These are phyloP conservation scores for Drosophila stalkeri DNA, from an alignment of 2,888 invertebrate genomes.

Conservation along the genomic window DNA sequence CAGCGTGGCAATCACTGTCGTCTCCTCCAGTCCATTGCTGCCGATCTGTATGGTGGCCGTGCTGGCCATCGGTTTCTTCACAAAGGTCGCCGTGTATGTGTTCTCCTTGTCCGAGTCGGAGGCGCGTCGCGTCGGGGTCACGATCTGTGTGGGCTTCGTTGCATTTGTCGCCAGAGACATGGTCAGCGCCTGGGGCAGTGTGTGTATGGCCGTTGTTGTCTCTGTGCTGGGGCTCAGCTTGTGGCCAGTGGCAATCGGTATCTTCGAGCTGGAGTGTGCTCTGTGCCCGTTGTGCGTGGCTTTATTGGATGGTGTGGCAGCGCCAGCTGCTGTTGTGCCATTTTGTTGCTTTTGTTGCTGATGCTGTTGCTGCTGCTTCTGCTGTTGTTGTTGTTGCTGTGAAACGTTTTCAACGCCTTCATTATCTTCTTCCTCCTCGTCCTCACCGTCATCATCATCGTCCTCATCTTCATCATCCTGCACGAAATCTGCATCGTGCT, in stretches of 20 bases:
- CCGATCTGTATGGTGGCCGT: slow-evolving; percentile 76
- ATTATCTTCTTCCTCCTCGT: slow-evolving; percentile 65
- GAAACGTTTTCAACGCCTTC: slow-evolving; percentile 37
- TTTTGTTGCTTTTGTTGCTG: slow-evolving; percentile 26
- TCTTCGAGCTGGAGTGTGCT: slow-evolving; percentile 54
- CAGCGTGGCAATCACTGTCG: slow-evolving; percentile 71
- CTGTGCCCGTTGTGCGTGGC: slow-evolving; percentile 54
- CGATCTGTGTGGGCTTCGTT: slow-evolving; percentile 65
- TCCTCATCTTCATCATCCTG: slow-evolving; percentile 69
- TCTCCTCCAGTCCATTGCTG: slow-evolving; percentile 65
- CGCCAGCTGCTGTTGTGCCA: slow-evolving; percentile 15
- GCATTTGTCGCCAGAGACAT: slow-evolving; percentile 48
- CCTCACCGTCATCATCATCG: slow-evolving; percentile 68
- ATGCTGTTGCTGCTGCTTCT: slow-evolving; percentile 20
- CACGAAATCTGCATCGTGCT: slow-evolving; percentile 67
- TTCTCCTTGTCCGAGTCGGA: slow-evolving; percentile 84
- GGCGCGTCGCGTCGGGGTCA: slow-evolving; percentile 76
- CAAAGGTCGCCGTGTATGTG: slow-evolving; percentile 80
- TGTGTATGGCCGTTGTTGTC: slow-evolving; percentile 71
- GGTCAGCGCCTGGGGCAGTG: slow-evolving; percentile 61
- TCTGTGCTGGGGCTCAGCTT: slow-evolving; percentile 52
- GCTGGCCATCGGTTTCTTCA: slow-evolving; percentile 73
- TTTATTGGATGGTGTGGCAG: slow-evolving; percentile 36
- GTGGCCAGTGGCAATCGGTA: slow-evolving; percentile 59
- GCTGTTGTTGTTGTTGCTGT: slow-evolving; percentile 38